phyloP scores from a whole-genome alignment of 2,113 vertebrate genomes.

The Gobius niger region DNA sequence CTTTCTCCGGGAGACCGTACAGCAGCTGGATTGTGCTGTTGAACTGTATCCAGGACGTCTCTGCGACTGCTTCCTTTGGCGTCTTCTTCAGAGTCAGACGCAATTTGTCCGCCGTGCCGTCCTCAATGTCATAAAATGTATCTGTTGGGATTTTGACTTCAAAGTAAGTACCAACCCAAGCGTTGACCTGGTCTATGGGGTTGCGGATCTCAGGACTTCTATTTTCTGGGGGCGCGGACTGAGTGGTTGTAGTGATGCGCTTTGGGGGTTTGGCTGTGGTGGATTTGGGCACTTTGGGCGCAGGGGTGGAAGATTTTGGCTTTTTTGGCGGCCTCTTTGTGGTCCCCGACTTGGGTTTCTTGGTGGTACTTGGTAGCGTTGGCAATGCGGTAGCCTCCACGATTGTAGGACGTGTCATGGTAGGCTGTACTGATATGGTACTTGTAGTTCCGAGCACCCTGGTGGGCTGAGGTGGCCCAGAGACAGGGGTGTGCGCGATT shows the following conservation, averaged over 20 bases:
- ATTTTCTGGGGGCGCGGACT: conserved; percentile 78
- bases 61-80: conserved; percentile 83
- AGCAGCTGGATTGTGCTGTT: conserved; percentile 94
- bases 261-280: conserved; percentile 79
- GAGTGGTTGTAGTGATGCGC: conserved; percentile 71
- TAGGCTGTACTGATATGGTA: conserved; percentile 82
- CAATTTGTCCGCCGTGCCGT: conserved; percentile 92
- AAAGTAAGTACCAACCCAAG: conserved; percentile 94
- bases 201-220: conserved; percentile 85
- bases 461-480: conserved; percentile 89
- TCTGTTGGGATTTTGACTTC: conserved; percentile 93
- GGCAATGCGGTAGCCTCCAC: conserved; percentile 85
- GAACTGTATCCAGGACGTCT: conserved; percentile 93
- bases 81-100: conserved; percentile 87
- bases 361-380: conserved; percentile 85
- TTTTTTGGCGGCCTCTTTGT: conserved; percentile 85
- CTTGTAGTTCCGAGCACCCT: conserved; percentile 83
- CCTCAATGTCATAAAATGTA: conserved; percentile 91
- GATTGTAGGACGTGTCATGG: conserved; percentile 82
- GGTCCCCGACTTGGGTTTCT: conserved; percentile 82
- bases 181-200: conserved; percentile 89
- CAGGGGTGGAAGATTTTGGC: conserved; percentile 79
- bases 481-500: conserved; percentile 88
- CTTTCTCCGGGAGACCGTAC: conserved; percentile 87
- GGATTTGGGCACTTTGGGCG: conserved; percentile 81